A percentile compares a stretch with the other conserved stretches of the same genome.
phyloP scores from a whole-genome alignment of 2,797 vertebrate genomes.

The Tapera naevia region DNA sequence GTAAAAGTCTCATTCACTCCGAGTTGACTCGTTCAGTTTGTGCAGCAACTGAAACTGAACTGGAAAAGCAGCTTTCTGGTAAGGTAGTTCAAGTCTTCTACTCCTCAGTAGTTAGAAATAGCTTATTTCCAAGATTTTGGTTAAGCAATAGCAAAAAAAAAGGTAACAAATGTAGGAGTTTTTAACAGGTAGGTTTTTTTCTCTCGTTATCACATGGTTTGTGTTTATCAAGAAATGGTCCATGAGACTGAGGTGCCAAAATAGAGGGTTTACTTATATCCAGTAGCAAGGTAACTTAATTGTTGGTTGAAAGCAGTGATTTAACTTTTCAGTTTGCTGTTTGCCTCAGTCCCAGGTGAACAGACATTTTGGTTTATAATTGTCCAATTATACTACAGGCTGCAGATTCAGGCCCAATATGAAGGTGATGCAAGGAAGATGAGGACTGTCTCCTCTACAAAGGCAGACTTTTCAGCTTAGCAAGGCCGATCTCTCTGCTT shows the following conservation, averaged over 20 bases:
- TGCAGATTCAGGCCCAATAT: neutral
- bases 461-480: neutral
- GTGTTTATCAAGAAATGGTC: neutral
- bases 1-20: neutral
- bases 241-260: neutral
- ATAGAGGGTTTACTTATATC: neutral
- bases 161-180: neutral
- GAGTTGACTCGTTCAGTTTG: neutral
- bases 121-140: neutral
- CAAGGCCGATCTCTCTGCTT: neutral
- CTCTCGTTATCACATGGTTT: neutral
- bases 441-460: neutral
- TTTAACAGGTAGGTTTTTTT: neutral
- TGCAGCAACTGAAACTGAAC: neutral
- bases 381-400: neutral
- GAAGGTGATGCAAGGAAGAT: neutral
- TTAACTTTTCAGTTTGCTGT: neutral
- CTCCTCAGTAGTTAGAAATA: neutral
- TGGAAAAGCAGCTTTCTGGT: neutral
- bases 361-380: neutral
- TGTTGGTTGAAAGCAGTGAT: neutral
- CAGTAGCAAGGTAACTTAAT: neutral
- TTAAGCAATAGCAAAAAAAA: too few species aligned
- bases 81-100: neutral
- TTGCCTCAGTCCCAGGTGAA: neutral